These are phyloP conservation scores for Apostichopus japonicus DNA, from an alignment of 35 echinoderm and acorn worm genomes.

Conservation along the genomic window DNA sequence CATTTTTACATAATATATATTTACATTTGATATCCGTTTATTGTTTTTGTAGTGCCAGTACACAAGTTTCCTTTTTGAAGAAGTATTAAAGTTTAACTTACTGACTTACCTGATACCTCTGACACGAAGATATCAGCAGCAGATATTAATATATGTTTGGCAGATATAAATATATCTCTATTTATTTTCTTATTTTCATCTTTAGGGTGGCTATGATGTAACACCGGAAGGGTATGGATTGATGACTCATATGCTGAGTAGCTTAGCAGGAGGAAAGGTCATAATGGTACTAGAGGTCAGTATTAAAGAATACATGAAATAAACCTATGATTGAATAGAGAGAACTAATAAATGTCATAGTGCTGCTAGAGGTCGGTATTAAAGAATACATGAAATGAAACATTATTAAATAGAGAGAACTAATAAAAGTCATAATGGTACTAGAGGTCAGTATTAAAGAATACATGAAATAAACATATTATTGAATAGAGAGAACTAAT, in stretches of 20 bases:
- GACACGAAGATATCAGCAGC: no score
- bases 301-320: neutral
- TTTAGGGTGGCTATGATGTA: constrained; percentile 78
- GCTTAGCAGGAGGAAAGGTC: constrained; percentile 83
- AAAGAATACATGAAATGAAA: neutral
- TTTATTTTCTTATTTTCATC: neutral
- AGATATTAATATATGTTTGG: neutral
- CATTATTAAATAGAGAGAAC: neutral
- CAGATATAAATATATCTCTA: neutral
- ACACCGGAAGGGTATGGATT: constrained; percentile 85
- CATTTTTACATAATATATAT: no score
- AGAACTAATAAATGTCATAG: constrained; percentile 52
- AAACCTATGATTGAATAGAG: neutral
- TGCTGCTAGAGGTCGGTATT: constrained; percentile 79
- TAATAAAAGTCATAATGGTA: constrained; percentile 64
- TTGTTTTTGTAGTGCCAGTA: no score
- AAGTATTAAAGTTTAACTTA: no score
- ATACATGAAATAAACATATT: neutral
- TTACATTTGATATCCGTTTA: no score
- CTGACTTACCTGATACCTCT: no score
- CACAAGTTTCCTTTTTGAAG: no score
- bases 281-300: constrained; percentile 86
- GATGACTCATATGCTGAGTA: constrained; percentile 93
- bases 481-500: neutral
- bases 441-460: constrained; percentile 74